phyloP scores from a whole-genome alignment of 92 coral and sea anemone species.

The Paramuricea clavata region DNA sequence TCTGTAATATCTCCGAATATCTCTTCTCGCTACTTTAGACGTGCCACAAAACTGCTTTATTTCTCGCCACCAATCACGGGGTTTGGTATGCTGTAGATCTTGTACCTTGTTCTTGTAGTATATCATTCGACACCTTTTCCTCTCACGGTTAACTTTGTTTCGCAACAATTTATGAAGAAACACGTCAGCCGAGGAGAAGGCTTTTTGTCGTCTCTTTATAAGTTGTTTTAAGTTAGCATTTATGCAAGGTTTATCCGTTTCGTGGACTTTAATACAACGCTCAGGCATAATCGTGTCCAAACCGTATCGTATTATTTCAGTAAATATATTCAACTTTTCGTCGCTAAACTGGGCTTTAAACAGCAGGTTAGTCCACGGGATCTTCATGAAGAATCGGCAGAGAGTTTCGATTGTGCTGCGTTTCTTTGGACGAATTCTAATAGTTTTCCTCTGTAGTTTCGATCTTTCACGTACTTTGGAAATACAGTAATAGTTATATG shows the following conservation, averaged over 20 bases:
- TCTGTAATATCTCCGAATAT: no score
- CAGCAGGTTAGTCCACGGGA: not conserved
- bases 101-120: constrained; percentile 24
- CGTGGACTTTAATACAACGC: constrained; percentile 53
- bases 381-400: not conserved
- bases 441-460: not conserved
- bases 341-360: not conserved
- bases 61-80: constrained; percentile 47
- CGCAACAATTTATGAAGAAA: no score
- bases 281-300: constrained; percentile 71
- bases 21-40: no score
- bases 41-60: no score
- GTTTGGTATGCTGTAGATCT: constrained; percentile 60
- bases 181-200: no score
- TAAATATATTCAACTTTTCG: not conserved
- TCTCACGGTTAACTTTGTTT: no score
- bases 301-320: constrained; percentile 6
- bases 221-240: constrained; percentile 26
- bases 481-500: not conserved
- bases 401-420: no score
- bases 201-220: constrained; percentile 19
- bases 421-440: not conserved
- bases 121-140: no score
- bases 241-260: constrained; percentile 40
- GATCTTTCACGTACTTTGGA: not conserved